These are phyloP conservation scores for Embidobia sp. DNA, from an alignment of 2,888 invertebrate genomes.

Conservation along the genomic window DNA sequence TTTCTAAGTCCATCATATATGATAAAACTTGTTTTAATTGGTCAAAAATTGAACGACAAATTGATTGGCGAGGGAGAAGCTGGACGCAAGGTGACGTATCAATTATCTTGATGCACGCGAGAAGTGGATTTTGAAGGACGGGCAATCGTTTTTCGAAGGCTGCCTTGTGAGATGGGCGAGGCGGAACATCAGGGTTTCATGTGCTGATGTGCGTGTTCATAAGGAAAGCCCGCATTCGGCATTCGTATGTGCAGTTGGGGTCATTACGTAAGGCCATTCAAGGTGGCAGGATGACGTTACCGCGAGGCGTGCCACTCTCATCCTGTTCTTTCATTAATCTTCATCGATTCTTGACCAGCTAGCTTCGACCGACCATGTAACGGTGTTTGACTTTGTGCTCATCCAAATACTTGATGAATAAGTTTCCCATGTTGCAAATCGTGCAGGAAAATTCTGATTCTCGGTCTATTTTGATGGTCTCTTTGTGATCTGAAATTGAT, in stretches of 20 bases:
- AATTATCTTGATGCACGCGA: slow-evolving; percentile 33
- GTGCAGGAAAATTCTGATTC: no score
- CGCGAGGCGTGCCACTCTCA: slow-evolving; percentile 74
- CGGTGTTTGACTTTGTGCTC: slow-evolving; percentile 63
- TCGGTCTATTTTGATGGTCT: no score
- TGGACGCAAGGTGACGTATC: slow-evolving; percentile 24
- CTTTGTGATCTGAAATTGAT: no score
- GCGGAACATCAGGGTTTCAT: slow-evolving; percentile 49
- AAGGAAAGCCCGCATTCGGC: slow-evolving; percentile 30
- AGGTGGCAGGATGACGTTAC: slow-evolving; percentile 74
- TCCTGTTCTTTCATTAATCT: slow-evolving; percentile 75
- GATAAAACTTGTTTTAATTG: no score
- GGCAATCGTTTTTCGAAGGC: slow-evolving; percentile 47
- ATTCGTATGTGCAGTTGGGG: slow-evolving; percentile 57
- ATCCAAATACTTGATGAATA: slow-evolving; percentile 51
- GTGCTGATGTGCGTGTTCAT: slow-evolving; percentile 42
- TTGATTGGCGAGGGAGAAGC: not conserved
- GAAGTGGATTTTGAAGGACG: slow-evolving; percentile 49
- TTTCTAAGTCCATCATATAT: no score
- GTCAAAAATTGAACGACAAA: no score
- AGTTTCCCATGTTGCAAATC: slow-evolving; percentile 11
- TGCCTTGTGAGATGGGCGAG: slow-evolving; percentile 41
- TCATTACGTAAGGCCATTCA: slow-evolving; percentile 75
- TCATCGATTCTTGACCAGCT: slow-evolving; percentile 51
- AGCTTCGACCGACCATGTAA: slow-evolving; percentile 48